Evolutionary conservation across 2,888 invertebrate species (phyloP).

Genomic region (Mylabris sibirica): DNA sequence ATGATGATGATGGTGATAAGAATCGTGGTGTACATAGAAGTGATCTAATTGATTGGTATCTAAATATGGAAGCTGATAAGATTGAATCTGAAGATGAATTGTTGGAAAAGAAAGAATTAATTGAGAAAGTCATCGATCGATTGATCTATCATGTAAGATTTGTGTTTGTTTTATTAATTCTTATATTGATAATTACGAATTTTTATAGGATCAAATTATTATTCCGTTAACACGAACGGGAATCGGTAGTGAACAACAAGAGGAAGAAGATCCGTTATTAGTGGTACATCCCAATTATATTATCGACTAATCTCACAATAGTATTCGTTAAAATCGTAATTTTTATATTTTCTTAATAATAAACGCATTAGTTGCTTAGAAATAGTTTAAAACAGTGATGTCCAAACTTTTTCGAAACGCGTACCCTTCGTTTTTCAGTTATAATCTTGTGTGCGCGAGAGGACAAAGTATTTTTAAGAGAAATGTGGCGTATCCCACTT

Average conservation of each 20-base stretch:
- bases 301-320: conserved; percentile 65
- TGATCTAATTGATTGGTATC: conserved; percentile 92
- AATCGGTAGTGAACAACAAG: conserved; percentile 62
- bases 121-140: conserved; percentile 94
- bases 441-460: too few species aligned
- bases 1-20: conserved; percentile 64
- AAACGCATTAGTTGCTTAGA: too few species aligned
- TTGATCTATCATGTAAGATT: conserved; percentile 80
- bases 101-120: conserved; percentile 83
- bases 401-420: too few species aligned
- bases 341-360: too few species aligned
- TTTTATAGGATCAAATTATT: conserved; percentile 80
- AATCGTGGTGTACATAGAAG: conserved; percentile 78
- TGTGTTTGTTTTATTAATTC: background rate
- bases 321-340: too few species aligned
- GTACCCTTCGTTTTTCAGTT: too few species aligned
- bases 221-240: conserved; percentile 73
- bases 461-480: too few species aligned
- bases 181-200: conserved; percentile 26
- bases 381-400: too few species aligned
- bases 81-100: conserved; percentile 93
- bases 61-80: conserved; percentile 84
- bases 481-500: too few species aligned
- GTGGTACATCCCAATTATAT: conserved; percentile 98
- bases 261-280: conserved; percentile 80